A percentile compares a stretch with the other conserved stretches of the same genome.
These are phyloP conservation scores for Lepetodrilus schrolli DNA, from an alignment of 2,888 invertebrate genomes.

Conservation along the genomic window DNA sequence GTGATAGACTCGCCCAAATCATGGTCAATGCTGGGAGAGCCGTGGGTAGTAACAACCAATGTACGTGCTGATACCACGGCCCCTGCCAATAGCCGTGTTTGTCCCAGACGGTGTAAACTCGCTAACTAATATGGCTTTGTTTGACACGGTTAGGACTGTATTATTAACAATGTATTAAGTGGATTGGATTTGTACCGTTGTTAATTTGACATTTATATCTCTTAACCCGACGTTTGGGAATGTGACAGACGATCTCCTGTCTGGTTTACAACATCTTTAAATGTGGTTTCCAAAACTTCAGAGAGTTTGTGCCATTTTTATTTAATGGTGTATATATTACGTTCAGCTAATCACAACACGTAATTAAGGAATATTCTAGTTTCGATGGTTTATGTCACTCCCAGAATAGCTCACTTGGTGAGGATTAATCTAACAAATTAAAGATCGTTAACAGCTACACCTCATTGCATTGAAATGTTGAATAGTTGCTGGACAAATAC, in stretches of 20 bases:
- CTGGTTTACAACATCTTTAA: not conserved
- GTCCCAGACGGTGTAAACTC: not conserved
- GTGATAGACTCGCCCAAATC: too few species aligned
- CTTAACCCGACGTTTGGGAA: not conserved
- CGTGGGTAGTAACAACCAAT: too few species aligned
- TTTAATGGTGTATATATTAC: not conserved
- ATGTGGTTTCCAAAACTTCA: constrained; percentile 1
- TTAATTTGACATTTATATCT: constrained; percentile 16
- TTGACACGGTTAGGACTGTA: not conserved
- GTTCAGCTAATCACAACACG: too few species aligned
- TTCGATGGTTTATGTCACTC: too few species aligned
- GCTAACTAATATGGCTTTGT: constrained; percentile 21
- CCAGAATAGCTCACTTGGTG: too few species aligned
- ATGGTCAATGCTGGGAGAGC: too few species aligned
- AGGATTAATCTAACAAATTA: too few species aligned
- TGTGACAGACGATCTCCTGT: not conserved
- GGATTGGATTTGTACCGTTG: constrained; percentile 2
- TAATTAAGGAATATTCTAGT: too few species aligned
- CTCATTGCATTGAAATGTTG: too few species aligned
- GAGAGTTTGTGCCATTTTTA: not conserved
- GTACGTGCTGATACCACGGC: not conserved
- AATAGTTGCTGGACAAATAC: too few species aligned
- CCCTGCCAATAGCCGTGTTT: not conserved
- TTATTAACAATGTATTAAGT: constrained; percentile 26
- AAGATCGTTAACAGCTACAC: too few species aligned